Conservation (phyloP, 2,113 vertebrate species). For the Thunnus thynnus region DNA sequence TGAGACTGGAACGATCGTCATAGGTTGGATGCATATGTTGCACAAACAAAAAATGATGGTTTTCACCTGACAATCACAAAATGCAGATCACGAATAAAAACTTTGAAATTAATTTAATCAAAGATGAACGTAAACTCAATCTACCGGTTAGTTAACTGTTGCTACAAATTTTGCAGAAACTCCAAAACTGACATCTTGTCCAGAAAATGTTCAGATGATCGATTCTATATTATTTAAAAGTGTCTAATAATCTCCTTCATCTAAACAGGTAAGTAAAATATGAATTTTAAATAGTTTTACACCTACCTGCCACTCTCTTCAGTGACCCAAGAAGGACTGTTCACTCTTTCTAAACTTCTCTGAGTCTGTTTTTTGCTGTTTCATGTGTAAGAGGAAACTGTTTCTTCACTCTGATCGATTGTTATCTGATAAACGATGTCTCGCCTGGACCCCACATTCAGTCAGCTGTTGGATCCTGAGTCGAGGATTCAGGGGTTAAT, state of each 20-base stretch:
- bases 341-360: conserved; percentile 6
- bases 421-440: conserved; percentile 8
- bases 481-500: too few relatives aligned
- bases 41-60: too few relatives aligned
- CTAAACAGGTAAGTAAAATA: neutral
- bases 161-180: too few relatives aligned
- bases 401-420: conserved; percentile 16
- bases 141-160: too few relatives aligned
- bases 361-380: conserved; percentile 5
- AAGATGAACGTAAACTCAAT: too few relatives aligned
- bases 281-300: neutral
- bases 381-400: conserved; percentile 46
- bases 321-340: conserved; percentile 6
- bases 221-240: neutral
- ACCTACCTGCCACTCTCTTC: conserved; percentile 57
- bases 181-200: too few relatives aligned
- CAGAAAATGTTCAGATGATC: neutral
- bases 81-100: too few relatives aligned
- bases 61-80: too few relatives aligned
- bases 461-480: neutral
- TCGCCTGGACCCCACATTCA: neutral
- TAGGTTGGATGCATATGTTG: too few relatives aligned
- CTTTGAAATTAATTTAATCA: too few relatives aligned
- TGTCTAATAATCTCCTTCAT: neutral
- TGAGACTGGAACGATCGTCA: too few relatives aligned